Evolutionary conservation across 2,888 invertebrate genomes (phyloP).

Genomic region (Xestia rhomboidea): DNA sequence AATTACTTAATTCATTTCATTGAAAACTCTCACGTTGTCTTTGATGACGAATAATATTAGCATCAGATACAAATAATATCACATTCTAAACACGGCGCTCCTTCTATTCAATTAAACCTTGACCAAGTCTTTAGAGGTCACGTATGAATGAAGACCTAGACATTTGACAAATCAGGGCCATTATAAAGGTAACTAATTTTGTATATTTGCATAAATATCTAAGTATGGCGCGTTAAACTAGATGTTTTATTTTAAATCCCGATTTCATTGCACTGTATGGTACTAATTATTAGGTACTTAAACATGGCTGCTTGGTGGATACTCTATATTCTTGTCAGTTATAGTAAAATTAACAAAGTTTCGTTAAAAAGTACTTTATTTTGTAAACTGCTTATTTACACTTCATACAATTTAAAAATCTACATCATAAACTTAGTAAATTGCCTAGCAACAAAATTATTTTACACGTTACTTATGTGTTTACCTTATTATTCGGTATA

Average conservation of each 20-base stretch:
- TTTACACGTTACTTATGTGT: background rate
- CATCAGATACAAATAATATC: background rate
- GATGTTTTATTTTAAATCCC: background rate
- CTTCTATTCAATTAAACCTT: slow-evolving; percentile 6
- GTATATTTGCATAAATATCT: slow-evolving; percentile 7
- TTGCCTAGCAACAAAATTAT: background rate
- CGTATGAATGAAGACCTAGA: slow-evolving; percentile 12
- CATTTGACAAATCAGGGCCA: slow-evolving; percentile 25
- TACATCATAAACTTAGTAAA: background rate
- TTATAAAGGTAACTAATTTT: background rate
- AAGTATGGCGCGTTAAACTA: background rate
- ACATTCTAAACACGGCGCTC: background rate
- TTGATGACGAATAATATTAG: background rate
- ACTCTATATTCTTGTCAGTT: background rate
- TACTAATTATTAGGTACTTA: background rate
- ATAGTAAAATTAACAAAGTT: background rate
- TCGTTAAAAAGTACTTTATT: slow-evolving; percentile 26
- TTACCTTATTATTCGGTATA: background rate
- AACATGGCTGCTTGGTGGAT: background rate
- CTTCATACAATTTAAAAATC: background rate
- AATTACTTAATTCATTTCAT: no score
- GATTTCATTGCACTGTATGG: background rate
- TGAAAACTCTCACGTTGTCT: background rate
- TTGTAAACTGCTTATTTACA: slow-evolving; percentile 18
- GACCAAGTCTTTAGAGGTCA: slow-evolving; percentile 41